A percentile compares a stretch with the other conserved stretches of the same genome.
phyloP scores from a whole-genome alignment of 2,113 vertebrate species.

The Siphamia tubifer region DNA sequence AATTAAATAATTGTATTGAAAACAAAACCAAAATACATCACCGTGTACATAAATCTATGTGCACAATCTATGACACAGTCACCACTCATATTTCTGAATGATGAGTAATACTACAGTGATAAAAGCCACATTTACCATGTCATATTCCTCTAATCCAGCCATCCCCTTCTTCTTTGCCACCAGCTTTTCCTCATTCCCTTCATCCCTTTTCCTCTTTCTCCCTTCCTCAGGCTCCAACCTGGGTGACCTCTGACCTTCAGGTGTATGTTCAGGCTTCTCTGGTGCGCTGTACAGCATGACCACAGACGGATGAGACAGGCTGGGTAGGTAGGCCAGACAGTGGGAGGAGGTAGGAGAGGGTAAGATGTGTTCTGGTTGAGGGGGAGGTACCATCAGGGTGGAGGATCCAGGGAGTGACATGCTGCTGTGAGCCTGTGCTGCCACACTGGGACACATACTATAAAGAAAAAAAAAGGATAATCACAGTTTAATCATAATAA shows the following conservation, averaged over 20 bases:
- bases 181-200: slow-evolving; percentile 61
- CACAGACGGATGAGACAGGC: slow-evolving; percentile 84
- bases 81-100: no score
- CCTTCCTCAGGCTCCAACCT: slow-evolving; percentile 3
- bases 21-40: no score
- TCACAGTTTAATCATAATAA: background rate
- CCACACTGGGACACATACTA: background rate
- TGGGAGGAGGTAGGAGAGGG: slow-evolving; percentile 58
- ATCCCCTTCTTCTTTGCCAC: slow-evolving; percentile 57
- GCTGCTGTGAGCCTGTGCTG: background rate
- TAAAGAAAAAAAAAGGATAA: background rate
- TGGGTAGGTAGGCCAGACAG: slow-evolving; percentile 79
- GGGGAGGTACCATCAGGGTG: slow-evolving; percentile 13
- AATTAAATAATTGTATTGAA: no score
- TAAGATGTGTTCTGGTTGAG: slow-evolving; percentile 58
- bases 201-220: slow-evolving; percentile 60
- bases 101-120: no score
- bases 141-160: slow-evolving; percentile 27
- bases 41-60: no score
- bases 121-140: slow-evolving; percentile 38
- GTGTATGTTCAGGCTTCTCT: background rate
- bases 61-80: no score
- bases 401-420: background rate
- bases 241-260: slow-evolving; percentile 41
- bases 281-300: slow-evolving; percentile 82